Evolutionary conservation across 2,113 vertebrate genomes (phyloP), one percentile per base, ranked within the genome.

Genomic region (Hyperopisus bebe): DNA sequence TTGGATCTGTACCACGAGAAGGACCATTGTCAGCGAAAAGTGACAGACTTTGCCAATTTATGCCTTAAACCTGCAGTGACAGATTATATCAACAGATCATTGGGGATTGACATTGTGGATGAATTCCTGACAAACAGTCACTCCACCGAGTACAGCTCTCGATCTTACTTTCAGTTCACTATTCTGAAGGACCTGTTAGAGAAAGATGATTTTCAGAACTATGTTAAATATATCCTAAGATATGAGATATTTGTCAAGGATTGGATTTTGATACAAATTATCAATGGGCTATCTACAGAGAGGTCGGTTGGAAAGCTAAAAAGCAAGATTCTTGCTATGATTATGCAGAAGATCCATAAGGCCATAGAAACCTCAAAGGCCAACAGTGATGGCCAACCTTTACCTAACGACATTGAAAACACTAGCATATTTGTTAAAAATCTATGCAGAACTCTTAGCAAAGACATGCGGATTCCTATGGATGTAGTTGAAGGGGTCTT

Each of bases 71-170:
- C 93, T 66, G 93, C 93, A 3, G 80, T 94, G 2, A 74, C 87
- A 35, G 89, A 90, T 0, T 92, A 89, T 62, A 91, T 94, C 3
- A 83, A 85, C 3, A 87, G 89, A 46, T 87, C 58, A 35, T 48
- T 95, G 44, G 94, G 94, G 82, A 42, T 88, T 3, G 1, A 94
- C 0, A 94, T 95, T 58, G 93, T 93, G 19, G 92, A 94, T 50
- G 21, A 87, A 21, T 90, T 95, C 77, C 1, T 93, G 90, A 87
- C 1, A 24, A 88, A 89, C 27, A 46, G 1, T 15, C 15, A 90
- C 87, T 89, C 91, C 24, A 27, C 62, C 31, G 48, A 91, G n/a
- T 94, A 90, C 35, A 89, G 91, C 24, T 62, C 93, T 0, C 91
- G 91, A 0, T 74, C 62, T 3, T 77, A 42, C 35, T 94, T 95